Conservation (phyloP, 2,113 vertebrate species). For the Amphiprion percula region DNA sequence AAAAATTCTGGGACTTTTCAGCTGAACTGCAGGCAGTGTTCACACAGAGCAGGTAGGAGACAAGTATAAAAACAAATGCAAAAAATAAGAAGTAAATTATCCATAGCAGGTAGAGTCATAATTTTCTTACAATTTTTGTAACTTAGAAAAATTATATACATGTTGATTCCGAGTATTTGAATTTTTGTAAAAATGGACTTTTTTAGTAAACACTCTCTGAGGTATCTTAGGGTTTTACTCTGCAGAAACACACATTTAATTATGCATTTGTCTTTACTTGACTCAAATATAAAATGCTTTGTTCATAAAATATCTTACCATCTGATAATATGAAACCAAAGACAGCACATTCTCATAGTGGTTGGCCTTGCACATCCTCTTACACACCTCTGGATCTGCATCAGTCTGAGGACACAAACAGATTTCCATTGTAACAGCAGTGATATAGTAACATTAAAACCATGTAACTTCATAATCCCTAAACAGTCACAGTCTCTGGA, state of each 20-base stretch:
- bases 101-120: too few species aligned
- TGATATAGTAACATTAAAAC: not conserved
- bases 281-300: not conserved
- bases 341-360: constrained; percentile 92
- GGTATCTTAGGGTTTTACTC: too few species aligned
- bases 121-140: too few species aligned
- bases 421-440: not conserved
- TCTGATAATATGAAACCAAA: constrained; percentile 97
- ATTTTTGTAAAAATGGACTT: too few species aligned
- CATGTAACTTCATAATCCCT: constrained; percentile 17
- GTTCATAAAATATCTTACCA: constrained; percentile 84
- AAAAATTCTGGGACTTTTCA: too few species aligned
- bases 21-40: too few species aligned
- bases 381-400: constrained; percentile 97
- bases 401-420: constrained; percentile 88
- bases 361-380: constrained; percentile 95
- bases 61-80: too few species aligned
- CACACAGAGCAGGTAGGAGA: too few species aligned
- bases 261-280: not conserved
- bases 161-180: too few species aligned
- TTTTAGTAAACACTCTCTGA: too few species aligned
- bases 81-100: too few species aligned
- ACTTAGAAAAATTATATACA: too few species aligned
- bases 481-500: not conserved
- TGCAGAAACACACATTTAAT: not conserved